Conservation (phyloP, 2,113 vertebrate genomes). For the Kryptolebias marmoratus region DNA sequence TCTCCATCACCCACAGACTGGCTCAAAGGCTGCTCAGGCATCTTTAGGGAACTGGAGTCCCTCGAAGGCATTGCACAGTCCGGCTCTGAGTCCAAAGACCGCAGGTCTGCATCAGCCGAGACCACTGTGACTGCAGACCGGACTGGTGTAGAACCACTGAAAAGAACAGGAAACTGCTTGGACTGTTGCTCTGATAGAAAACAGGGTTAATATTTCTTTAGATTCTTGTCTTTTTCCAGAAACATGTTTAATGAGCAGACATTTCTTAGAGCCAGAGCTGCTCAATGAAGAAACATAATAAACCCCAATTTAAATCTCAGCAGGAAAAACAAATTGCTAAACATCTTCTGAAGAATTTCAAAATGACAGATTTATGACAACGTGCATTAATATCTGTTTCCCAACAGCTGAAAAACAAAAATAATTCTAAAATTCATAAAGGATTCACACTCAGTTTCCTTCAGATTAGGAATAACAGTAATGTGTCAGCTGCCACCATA, state of each 20-base stretch:
- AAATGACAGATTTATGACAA: too few species aligned
- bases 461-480: too few species aligned
- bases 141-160: background rate
- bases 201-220: background rate
- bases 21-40: slow-evolving; percentile 92
- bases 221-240: background rate
- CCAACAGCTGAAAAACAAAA: background rate
- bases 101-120: slow-evolving; percentile 90
- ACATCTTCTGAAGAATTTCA: too few species aligned
- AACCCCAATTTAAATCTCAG: too few species aligned
- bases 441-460: background rate
- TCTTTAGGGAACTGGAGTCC: slow-evolving; percentile 93
- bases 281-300: background rate
- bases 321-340: too few species aligned
- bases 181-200: background rate
- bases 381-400: too few species aligned
- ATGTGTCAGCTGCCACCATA: too few species aligned
- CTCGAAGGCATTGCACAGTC: slow-evolving; percentile 88
- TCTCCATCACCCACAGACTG: slow-evolving; percentile 95
- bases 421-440: background rate
- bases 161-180: background rate
- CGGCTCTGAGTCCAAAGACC: slow-evolving; percentile 85
- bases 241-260: too few species aligned
- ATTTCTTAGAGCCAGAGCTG: slow-evolving; percentile 9
- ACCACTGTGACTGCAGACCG: slow-evolving; percentile 83